These are phyloP conservation scores for Paratilapia polleni DNA, from an alignment of 2,113 vertebrate genomes.

Conservation along the genomic window DNA sequence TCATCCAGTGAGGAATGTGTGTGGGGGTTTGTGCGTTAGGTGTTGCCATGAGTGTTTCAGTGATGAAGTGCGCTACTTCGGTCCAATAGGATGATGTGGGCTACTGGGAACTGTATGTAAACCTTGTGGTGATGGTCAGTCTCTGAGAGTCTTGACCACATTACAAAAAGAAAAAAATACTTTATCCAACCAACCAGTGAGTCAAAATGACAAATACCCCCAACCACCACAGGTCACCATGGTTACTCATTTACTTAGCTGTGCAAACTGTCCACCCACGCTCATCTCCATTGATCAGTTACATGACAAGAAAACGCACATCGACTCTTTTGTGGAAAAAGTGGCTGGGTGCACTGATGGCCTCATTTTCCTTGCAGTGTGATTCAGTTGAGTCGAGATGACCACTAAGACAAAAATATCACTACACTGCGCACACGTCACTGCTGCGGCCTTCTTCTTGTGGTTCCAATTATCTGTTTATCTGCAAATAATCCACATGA, in stretches of 20 bases:
- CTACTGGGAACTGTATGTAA: constrained; percentile 16
- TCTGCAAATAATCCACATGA: constrained; percentile 30
- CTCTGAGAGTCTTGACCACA: constrained; percentile 38
- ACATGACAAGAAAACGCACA: not conserved
- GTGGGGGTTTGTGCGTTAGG: not conserved
- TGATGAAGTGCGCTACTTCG: not conserved
- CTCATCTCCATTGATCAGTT: not conserved
- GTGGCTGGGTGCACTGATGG: not conserved
- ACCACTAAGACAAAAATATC: constrained; percentile 1
- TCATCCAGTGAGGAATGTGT: not conserved
- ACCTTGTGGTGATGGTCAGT: constrained; percentile 1
- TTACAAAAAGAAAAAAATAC: constrained; percentile 1
- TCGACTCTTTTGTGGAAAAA: not conserved
- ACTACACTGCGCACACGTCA: constrained; percentile 6
- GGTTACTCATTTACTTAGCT: constrained; percentile 36
- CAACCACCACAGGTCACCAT: constrained; percentile 4
- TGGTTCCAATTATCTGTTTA: constrained; percentile 27
- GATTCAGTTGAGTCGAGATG: constrained; percentile 9
- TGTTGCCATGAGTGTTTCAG: not conserved
- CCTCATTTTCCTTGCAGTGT: constrained; percentile 20
- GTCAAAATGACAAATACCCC: constrained; percentile 40
- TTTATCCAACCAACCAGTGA: constrained; percentile 42
- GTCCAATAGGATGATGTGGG: constrained; percentile 22
- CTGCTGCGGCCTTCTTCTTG: constrained; percentile 1
- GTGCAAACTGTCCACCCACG: constrained; percentile 41